These are phyloP conservation scores for Arctocebus calabarensis DNA, from an alignment of 2,797 vertebrate genomes.

Conservation along the genomic window DNA sequence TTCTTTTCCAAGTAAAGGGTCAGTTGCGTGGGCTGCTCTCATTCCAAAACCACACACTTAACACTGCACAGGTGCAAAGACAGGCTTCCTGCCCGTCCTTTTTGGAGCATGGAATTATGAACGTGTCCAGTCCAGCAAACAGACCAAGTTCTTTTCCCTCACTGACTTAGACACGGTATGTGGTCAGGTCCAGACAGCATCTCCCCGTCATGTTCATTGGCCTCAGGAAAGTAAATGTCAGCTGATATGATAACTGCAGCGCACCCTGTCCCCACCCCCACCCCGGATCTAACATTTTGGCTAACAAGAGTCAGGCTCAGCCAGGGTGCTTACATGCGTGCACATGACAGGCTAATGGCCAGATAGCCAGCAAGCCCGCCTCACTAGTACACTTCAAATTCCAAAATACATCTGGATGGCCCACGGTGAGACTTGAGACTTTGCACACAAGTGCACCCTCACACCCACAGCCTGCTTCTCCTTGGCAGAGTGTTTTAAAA, in stretches of 20 bases:
- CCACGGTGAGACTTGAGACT: too few relatives aligned
- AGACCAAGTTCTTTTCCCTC: neutral
- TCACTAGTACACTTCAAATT: neutral
- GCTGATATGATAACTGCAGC: neutral
- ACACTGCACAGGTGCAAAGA: neutral
- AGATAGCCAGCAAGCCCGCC: neutral
- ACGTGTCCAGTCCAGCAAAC: neutral
- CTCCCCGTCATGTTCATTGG: neutral
- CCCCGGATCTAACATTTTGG: neutral
- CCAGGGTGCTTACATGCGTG: neutral
- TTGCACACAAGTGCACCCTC: neutral
- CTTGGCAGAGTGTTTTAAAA: too few relatives aligned
- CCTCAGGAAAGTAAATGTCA: neutral
- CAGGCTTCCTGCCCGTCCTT: neutral
- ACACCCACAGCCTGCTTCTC: neutral
- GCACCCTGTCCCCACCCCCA: neutral
- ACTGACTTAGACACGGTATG: neutral
- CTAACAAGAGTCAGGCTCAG: neutral
- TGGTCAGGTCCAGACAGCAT: neutral
- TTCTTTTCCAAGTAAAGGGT: neutral
- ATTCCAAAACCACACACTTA: neutral
- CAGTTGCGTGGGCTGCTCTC: neutral
- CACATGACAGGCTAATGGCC: neutral
- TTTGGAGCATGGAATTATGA: neutral
- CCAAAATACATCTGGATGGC: accelerated